Percentiles rank a stretch among this genome's conserved stretches.
These are phyloP conservation scores for Pangasius djambal DNA, from an alignment of 2,797 vertebrate genomes.

Conservation along the genomic window DNA sequence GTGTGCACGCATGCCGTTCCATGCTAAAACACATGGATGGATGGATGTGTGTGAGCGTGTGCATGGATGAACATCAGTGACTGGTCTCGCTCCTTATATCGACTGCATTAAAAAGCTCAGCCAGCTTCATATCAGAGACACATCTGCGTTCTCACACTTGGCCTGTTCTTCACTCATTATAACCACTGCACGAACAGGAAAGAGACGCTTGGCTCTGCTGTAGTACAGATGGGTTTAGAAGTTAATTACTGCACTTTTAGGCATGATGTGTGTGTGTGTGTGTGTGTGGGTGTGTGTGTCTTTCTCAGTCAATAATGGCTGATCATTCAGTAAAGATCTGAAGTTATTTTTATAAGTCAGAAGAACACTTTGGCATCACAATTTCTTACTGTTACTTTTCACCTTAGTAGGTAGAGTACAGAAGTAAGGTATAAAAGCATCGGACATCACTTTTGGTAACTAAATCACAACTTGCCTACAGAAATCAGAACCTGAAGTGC, in stretches of 20 bases:
- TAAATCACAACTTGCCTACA: neutral
- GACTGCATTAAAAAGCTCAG: slow-evolving; percentile 39
- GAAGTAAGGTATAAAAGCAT: neutral
- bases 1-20: neutral
- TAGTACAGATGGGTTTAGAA: slow-evolving; percentile 17
- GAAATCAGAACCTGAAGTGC: neutral
- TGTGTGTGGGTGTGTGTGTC: neutral
- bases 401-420: neutral
- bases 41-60: slow-evolving; percentile 26
- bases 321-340: neutral
- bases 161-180: slow-evolving; percentile 39
- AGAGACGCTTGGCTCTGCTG: slow-evolving; percentile 8
- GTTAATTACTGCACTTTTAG: slow-evolving; percentile 9
- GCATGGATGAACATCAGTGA: slow-evolving; percentile 35
- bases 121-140: slow-evolving; percentile 45
- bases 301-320: neutral
- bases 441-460: neutral
- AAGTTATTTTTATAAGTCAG: neutral
- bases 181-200: slow-evolving; percentile 17
- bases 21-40: neutral
- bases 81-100: slow-evolving; percentile 40
- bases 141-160: slow-evolving; percentile 52
- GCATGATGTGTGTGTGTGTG: neutral
- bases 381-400: neutral
- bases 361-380: neutral